Percentiles rank a stretch among this genome's conserved stretches.
phyloP scores from a whole-genome alignment of 2,797 vertebrate genomes.

The Psittacula derbiana region DNA sequence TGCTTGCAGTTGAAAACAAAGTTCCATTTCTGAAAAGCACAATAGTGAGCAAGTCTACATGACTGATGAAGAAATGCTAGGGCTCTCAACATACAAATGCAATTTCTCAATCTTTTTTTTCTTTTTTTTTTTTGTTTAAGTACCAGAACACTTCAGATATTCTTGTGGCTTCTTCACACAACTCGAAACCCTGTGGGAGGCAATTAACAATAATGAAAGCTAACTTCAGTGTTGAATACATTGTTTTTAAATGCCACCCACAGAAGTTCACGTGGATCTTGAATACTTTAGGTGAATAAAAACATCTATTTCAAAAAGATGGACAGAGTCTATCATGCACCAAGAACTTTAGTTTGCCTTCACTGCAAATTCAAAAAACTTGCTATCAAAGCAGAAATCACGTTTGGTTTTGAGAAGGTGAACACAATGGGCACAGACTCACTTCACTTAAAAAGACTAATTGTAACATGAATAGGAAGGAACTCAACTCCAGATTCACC shows the following conservation, averaged over 20 bases:
- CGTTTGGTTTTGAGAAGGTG: not conserved
- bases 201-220: not conserved
- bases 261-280: not conserved
- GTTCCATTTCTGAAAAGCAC: not conserved
- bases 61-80: not conserved
- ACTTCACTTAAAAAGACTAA: not conserved
- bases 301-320: not conserved
- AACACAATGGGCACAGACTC: fast-evolving
- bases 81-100: not conserved
- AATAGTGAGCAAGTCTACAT: not conserved
- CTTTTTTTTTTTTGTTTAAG: not conserved
- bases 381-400: not conserved
- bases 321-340: not conserved
- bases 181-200: not conserved
- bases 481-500: not conserved
- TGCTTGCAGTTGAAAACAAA: not conserved
- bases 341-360: not conserved
- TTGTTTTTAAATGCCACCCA: not conserved
- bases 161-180: not conserved
- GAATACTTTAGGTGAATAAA: not conserved
- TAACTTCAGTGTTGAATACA: not conserved
- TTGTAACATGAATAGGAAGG: not conserved
- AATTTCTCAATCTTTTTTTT: not conserved
- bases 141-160: not conserved
- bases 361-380: fast-evolving